phyloP scores from a whole-genome alignment of 2,888 invertebrate species.

The Ryuthela nishihirai region DNA sequence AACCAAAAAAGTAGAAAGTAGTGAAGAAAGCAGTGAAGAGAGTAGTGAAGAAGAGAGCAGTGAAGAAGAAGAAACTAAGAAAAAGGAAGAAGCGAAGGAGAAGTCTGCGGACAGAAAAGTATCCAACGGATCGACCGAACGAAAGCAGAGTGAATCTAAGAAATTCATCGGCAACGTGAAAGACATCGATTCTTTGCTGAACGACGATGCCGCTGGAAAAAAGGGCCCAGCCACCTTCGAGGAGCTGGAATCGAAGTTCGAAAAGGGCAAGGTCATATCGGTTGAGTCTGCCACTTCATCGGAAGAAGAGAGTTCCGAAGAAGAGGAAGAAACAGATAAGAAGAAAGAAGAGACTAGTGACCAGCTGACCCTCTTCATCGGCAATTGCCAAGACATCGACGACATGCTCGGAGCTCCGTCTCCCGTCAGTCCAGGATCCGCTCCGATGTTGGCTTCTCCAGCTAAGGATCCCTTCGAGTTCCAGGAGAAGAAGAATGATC shows the following conservation, averaged over 20 bases:
- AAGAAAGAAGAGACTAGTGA: constrained; percentile 41
- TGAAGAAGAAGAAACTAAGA: constrained; percentile 9
- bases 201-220: too few relatives aligned
- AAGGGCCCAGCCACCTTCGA: constrained; percentile 60
- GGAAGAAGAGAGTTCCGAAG: constrained; percentile 21
- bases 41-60: constrained; percentile 17
- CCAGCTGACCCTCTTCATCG: constrained; percentile 64
- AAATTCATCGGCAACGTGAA: constrained; percentile 54
- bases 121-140: not conserved
- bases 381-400: constrained; percentile 80
- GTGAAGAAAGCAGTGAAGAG: constrained; percentile 13
- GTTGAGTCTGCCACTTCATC: not conserved
- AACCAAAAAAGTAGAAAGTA: constrained; percentile 12
- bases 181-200: constrained; percentile 77
- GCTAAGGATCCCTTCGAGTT: constrained; percentile 22
- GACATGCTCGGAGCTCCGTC: constrained; percentile 67
- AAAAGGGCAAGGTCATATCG: not conserved
- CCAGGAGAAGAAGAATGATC: too few relatives aligned
- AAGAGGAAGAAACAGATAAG: constrained; percentile 33
- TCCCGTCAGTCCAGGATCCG: constrained; percentile 28
- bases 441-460: constrained; percentile 19
- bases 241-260: constrained; percentile 17
- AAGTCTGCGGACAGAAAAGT: not conserved
- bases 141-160: not conserved
- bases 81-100: constrained; percentile 5